A percentile compares a stretch with the other conserved stretches of the same genome.
Evolutionary conservation across 2,113 vertebrate species (phyloP).

Genomic region (Lethenteron reissneri): DNA sequence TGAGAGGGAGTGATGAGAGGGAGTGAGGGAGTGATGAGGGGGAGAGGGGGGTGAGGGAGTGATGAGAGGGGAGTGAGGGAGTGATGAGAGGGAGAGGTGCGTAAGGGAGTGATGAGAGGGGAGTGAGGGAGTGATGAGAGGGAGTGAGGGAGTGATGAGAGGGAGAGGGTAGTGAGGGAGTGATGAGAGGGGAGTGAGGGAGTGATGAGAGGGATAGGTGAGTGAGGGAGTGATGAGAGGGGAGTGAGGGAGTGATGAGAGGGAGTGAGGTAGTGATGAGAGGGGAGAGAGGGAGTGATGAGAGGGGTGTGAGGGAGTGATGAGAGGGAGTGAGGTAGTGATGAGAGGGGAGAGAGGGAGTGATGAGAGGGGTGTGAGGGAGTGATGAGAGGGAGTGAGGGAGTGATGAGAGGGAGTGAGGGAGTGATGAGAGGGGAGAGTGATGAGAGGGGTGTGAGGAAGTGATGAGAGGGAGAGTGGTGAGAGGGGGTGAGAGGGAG

Average conservation of each 20-base stretch:
- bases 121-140: background rate
- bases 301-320: background rate
- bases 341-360: background rate
- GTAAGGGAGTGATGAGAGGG: background rate
- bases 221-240: background rate
- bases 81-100: background rate
- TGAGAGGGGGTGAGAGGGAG: background rate
- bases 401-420: no score
- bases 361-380: no score
- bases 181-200: background rate
- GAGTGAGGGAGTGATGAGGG: background rate
- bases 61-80: background rate
- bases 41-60: background rate
- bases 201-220: no score
- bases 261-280: background rate
- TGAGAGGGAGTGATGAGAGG: background rate
- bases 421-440: no score
- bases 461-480: background rate
- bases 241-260: background rate
- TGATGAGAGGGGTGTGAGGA: no score
- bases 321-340: background rate
- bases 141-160: background rate
- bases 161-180: background rate
- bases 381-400: no score
- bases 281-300: background rate